Evolutionary conservation across 2,888 invertebrate species (phyloP).

Genomic region (Mesorhabditis belari): DNA sequence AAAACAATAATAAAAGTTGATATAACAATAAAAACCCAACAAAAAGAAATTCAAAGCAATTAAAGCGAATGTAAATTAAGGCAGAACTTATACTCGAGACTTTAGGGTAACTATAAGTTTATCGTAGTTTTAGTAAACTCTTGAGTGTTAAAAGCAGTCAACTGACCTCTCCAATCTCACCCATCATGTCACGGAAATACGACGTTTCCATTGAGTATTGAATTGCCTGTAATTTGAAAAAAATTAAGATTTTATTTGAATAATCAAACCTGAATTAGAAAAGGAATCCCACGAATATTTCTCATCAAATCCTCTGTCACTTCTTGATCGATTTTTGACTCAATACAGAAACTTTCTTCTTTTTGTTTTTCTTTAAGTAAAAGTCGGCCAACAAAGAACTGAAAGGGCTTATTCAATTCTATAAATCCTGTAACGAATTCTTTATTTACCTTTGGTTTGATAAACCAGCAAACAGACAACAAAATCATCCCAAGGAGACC

Average conservation of each 20-base stretch:
- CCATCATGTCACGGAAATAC: conserved; percentile 37
- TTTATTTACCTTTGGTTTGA: conserved; percentile 23
- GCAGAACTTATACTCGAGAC: no score
- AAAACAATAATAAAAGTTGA: no score
- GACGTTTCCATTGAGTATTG: conserved; percentile 48
- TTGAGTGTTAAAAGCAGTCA: no score
- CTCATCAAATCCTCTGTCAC: conserved; percentile 43
- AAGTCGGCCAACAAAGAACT: not conserved
- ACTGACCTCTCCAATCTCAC: conserved; percentile 35
- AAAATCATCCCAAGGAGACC: conserved; percentile 33
- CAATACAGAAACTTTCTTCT: conserved; percentile 10
- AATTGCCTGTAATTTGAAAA: conserved; percentile 32
- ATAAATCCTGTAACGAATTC: not conserved
- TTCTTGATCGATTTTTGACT: conserved; percentile 31
- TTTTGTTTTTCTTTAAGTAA: conserved; percentile 9
- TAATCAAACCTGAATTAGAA: conserved; percentile 38
- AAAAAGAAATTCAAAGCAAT: no score
- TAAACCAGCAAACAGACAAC: conserved; percentile 27
- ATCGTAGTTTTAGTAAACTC: not conserved
- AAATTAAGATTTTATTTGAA: not conserved
- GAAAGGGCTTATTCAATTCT: no score
- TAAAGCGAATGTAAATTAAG: no score
- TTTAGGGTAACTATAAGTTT: no score
- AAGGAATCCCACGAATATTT: conserved; percentile 47
- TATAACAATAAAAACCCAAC: no score